These are phyloP conservation scores for Alitta virens DNA, from an alignment of 2,888 invertebrate genomes.

Conservation along the genomic window DNA sequence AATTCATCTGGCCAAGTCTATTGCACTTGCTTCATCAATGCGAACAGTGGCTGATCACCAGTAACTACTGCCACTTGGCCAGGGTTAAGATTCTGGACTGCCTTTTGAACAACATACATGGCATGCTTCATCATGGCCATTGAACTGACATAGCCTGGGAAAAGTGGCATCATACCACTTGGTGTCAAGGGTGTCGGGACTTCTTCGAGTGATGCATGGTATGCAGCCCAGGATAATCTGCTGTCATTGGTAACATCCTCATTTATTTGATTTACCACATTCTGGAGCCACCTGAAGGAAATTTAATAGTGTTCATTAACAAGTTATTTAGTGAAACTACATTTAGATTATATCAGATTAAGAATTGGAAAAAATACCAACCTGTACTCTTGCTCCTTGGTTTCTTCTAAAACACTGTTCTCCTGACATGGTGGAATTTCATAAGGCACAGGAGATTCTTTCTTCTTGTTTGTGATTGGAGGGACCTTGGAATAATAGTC, in stretches of 20 bases:
- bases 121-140: constrained; percentile 24
- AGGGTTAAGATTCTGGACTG: constrained; percentile 31
- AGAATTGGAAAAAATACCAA: no score
- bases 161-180: constrained; percentile 1
- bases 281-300: no score
- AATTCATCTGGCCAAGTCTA: no score
- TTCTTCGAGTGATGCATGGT: constrained; percentile 12
- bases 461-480: constrained; percentile 17
- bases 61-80: constrained; percentile 35
- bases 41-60: no score
- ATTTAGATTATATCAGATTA: no score
- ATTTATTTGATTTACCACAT: constrained; percentile 5
- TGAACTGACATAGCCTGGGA: constrained; percentile 12
- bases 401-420: no score
- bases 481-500: constrained; percentile 23
- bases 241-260: constrained; percentile 3
- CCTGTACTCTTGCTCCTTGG: no score
- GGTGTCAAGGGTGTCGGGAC: no score
- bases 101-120: constrained; percentile 15
- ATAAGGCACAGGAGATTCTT: constrained; percentile 14
- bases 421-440: neutral
- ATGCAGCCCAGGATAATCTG: constrained; percentile 17
- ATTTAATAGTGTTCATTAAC: no score
- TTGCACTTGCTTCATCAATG: no score
- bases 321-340: no score